Evolutionary conservation across 1,140 invertebrate species (phyloP).

Genomic region (Halesus radiatus): DNA sequence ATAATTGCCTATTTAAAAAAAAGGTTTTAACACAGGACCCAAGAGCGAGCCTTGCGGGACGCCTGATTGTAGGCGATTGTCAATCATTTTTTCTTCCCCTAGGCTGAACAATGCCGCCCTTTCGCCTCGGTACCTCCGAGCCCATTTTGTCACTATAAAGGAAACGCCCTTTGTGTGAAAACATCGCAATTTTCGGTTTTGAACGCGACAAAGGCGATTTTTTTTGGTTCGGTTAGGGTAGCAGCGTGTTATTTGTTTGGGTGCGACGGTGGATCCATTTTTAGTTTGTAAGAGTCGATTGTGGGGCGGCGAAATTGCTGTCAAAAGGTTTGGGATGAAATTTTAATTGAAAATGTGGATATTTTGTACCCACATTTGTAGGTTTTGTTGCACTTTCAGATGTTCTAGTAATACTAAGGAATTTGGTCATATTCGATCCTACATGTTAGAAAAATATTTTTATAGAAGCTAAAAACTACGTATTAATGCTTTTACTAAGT

Average conservation of each 20-base stretch:
- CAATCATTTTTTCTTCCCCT: neutral
- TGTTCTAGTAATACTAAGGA: too few relatives aligned
- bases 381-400: too few relatives aligned
- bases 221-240: neutral
- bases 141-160: slow-evolving; percentile 26
- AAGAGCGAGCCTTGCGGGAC: slow-evolving; percentile 17
- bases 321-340: slow-evolving; percentile 27
- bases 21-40: neutral
- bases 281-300: slow-evolving; percentile 6
- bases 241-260: slow-evolving; percentile 13
- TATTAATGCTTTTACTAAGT: too few relatives aligned
- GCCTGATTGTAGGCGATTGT: neutral
- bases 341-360: slow-evolving; percentile 15
- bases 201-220: slow-evolving; percentile 1
- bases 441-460: too few relatives aligned
- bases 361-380: neutral
- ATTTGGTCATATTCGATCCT: too few relatives aligned
- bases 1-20: slow-evolving; percentile 26
- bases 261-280: neutral
- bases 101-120: neutral
- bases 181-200: slow-evolving; percentile 40
- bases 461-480: too few relatives aligned
- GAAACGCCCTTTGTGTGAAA: slow-evolving; percentile 37
- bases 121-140: slow-evolving; percentile 29
- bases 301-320: neutral